phyloP scores from a whole-genome alignment of 2,888 invertebrate species.

The Odontocolon sp. region DNA sequence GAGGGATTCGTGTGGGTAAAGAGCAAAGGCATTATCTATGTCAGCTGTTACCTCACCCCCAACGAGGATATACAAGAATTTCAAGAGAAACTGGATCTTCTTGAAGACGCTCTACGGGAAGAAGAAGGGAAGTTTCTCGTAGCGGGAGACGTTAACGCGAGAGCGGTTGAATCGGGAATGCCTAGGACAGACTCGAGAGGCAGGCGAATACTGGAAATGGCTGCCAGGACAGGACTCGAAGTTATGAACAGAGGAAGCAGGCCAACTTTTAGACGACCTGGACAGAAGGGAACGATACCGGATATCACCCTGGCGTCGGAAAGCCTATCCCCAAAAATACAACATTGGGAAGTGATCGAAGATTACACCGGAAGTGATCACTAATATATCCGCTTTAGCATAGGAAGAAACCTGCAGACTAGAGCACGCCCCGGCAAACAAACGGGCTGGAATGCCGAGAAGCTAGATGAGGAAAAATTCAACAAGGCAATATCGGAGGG shows the following conservation, averaged over 20 bases:
- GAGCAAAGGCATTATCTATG: constrained; percentile 18
- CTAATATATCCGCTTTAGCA: constrained; percentile 3
- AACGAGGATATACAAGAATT: constrained; percentile 51
- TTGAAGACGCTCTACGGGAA: constrained; percentile 35
- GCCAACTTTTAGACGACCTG: constrained; percentile 21
- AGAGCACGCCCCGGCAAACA: neutral
- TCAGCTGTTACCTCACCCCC: constrained; percentile 54
- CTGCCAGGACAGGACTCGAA: constrained; percentile 45
- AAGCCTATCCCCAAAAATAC: neutral
- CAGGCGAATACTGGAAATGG: constrained; percentile 56
- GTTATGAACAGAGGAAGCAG: constrained; percentile 42
- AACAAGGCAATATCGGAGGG: neutral
- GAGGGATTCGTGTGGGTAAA: constrained; percentile 48
- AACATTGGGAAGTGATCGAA: constrained; percentile 19
- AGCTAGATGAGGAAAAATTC: constrained; percentile 1
- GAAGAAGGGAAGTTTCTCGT: constrained; percentile 40
- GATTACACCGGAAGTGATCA: constrained; percentile 38
- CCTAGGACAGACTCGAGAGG: constrained; percentile 43
- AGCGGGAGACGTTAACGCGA: constrained; percentile 59
- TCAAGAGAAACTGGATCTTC: constrained; percentile 25
- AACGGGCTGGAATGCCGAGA: constrained; percentile 10
- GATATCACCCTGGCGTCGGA: constrained; percentile 24
- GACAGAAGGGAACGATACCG: constrained; percentile 4
- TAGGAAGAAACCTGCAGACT: neutral
- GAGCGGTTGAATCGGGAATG: constrained; percentile 58